Evolutionary conservation across 53 echinoderm and acorn worm genomes (phyloP).

Genomic region (Pentamera pediparva): DNA sequence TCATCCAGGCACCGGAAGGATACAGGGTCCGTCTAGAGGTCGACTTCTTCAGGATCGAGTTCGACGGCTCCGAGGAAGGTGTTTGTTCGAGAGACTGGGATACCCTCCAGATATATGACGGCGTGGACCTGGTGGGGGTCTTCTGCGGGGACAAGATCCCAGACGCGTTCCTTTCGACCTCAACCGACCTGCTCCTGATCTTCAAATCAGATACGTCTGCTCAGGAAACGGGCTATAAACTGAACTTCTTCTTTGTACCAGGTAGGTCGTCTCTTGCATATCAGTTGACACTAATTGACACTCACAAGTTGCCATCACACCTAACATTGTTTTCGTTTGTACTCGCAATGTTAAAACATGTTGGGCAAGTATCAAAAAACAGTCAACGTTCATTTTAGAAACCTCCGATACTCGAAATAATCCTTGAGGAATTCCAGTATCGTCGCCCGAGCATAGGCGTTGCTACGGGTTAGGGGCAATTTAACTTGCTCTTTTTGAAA

Average conservation of each 20-base stretch:
- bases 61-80: conserved; percentile 40
- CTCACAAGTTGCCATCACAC: too few relatives aligned
- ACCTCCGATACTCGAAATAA: too few relatives aligned
- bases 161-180: conserved; percentile 12
- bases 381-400: too few relatives aligned
- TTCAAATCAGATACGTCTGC: conserved; percentile 42
- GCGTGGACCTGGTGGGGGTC: conserved; percentile 30
- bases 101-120: conserved; percentile 70
- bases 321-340: too few relatives aligned
- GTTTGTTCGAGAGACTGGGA: conserved; percentile 50
- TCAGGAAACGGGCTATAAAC: conserved; percentile 25
- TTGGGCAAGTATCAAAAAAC: too few relatives aligned
- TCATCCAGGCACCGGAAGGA: conserved; percentile 63
- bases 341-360: too few relatives aligned
- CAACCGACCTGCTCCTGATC: conserved; percentile 13
- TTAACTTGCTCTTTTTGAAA: too few relatives aligned
- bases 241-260: conserved; percentile 10
- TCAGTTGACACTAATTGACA: too few relatives aligned
- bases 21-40: conserved; percentile 43
- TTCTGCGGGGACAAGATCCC: conserved; percentile 54
- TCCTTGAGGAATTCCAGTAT: too few relatives aligned
- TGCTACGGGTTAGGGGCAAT: too few relatives aligned
- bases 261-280: too few relatives aligned
- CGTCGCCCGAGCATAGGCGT: too few relatives aligned
- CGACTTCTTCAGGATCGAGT: conserved; percentile 42